phyloP scores from a whole-genome alignment of 2,797 vertebrate species.

The Odontamblyopus lacepedii region DNA sequence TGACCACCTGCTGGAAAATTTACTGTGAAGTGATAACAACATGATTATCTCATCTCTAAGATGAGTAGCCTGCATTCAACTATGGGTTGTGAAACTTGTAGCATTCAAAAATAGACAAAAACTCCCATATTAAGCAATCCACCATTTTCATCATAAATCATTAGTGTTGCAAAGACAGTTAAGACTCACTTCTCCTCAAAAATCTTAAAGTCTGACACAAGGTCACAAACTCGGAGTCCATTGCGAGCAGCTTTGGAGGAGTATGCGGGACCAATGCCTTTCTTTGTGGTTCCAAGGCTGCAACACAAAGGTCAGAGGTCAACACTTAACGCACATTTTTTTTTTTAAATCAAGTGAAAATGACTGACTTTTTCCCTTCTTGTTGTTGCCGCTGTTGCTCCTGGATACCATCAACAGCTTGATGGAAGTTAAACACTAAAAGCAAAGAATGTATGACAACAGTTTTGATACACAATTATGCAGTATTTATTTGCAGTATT shows the following conservation, averaged over 20 bases:
- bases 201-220: constrained; percentile 80
- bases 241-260: constrained; percentile 85
- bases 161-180: not conserved
- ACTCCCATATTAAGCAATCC: not conserved
- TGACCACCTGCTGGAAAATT: constrained; percentile 44
- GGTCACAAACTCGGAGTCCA: constrained; percentile 82
- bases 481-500: not conserved
- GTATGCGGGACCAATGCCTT: constrained; percentile 85
- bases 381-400: constrained; percentile 83
- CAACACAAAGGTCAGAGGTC: constrained; percentile 4
- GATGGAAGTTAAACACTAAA: constrained; percentile 86
- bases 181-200: constrained; percentile 82
- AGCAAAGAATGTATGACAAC: not conserved
- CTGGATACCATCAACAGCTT: constrained; percentile 83
- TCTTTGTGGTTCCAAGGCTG: constrained; percentile 86
- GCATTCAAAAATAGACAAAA: not conserved
- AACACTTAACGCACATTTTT: not conserved
- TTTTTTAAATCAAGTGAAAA: not conserved
- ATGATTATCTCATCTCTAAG: not conserved
- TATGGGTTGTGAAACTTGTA: not conserved
- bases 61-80: not conserved
- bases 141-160: not conserved
- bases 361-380: constrained; percentile 81
- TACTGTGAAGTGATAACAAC: not conserved
- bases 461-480: not conserved